Evolutionary conservation across 2,797 vertebrate species (phyloP), one percentile per base, ranked within the genome.

Genomic region (Tolypeutes matacus): DNA sequence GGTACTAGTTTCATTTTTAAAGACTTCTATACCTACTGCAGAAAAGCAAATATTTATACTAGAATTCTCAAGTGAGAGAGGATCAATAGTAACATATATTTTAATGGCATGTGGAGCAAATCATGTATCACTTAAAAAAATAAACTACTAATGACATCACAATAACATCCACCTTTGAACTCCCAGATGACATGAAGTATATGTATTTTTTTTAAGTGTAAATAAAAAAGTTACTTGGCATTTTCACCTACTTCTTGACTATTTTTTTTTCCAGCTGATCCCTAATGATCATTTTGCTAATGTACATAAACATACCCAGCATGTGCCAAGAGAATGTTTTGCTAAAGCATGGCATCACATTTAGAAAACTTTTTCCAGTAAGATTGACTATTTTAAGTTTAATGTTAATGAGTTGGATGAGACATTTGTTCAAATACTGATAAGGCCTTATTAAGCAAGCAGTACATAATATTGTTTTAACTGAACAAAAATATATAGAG

Each of bases 401-500:
- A 51, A 23, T 76, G 17, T 84, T 69, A 81, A 76, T 14, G 14
- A 93, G 73, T 80, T 62, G 31, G 11, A 81, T 72, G 27, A 13
- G 49, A 25, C 4, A n/a, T 75, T 39, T 53, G 20, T 58, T 95
- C 34, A 90, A 85, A 81, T 62, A 65, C 15, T 42, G 34, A 56
- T 77, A 83, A 60, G 27, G 31, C 64, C 8, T 2, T 60, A 53
- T 62, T 77, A 89, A 94, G 72, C 62, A 78, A 91, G 78, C 72
- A 93, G 27, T 89, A 77, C n/a, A 85, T 51, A 97, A 96, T 85
- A 77, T 80, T 73, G 96, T 36, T 96, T 89, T 94, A 85, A 60
- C 70, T 93, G 62, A 77, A 80, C 70, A 58, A 83, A 89, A 96
- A 75, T 53, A 76, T 95, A 34, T 76, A 93, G 85, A 89, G 65